Evolutionary conservation across 2,888 invertebrate species (phyloP).

Genomic region (Hydraecia micacea): DNA sequence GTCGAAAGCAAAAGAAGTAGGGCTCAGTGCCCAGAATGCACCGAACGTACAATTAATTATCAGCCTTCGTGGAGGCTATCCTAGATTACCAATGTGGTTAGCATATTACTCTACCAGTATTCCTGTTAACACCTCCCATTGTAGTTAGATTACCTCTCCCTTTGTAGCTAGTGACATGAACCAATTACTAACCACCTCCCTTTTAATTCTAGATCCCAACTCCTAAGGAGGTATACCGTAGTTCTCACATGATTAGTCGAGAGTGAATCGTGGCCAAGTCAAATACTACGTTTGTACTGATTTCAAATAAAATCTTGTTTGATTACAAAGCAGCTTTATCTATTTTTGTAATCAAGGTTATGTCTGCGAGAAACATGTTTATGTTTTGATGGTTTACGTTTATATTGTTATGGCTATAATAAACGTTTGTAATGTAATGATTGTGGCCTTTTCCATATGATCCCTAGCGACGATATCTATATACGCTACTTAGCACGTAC

Average conservation of each 20-base stretch:
- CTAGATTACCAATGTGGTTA: neutral
- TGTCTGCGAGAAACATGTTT: conserved; percentile 24
- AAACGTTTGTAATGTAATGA: conserved; percentile 1
- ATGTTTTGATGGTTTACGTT: conserved; percentile 23
- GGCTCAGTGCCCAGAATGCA: neutral
- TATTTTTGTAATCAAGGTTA: conserved; percentile 57
- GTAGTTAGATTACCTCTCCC: neutral
- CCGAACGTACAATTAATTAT: neutral
- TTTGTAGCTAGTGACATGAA: conserved; percentile 5
- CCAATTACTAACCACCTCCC: conserved; percentile 20
- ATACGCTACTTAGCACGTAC: neutral
- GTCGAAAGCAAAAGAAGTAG: too few species aligned
- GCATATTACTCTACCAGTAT: neutral
- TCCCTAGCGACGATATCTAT: neutral
- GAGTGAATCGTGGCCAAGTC: conserved; percentile 25
- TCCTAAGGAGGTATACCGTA: conserved; percentile 21
- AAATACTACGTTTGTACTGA: neutral
- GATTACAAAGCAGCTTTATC: conserved; percentile 36
- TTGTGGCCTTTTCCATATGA: neutral
- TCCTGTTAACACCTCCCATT: neutral
- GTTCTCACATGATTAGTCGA: neutral
- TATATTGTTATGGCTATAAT: conserved; percentile 6
- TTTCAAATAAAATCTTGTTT: conserved; percentile 46
- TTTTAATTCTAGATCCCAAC: conserved; percentile 52
- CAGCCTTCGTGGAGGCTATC: neutral